Percentiles rank a stretch among this genome's conserved stretches.
These are phyloP conservation scores for Nannospalax galili DNA, from an alignment of 2,113 vertebrate genomes.

Conservation along the genomic window DNA sequence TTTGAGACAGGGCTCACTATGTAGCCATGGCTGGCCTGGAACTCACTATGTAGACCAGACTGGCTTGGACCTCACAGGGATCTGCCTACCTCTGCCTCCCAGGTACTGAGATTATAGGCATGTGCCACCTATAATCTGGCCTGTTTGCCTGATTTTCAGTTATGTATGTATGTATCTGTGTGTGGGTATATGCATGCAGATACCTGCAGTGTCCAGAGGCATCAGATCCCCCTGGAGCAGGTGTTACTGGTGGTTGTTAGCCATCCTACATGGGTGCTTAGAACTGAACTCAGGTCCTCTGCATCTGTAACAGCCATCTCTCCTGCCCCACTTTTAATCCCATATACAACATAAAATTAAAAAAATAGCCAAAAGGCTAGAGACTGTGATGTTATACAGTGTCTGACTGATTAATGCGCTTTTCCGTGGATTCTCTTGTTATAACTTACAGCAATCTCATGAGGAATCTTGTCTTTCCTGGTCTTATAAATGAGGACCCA, in stretches of 20 bases:
- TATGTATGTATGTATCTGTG: not conserved
- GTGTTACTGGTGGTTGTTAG: not conserved
- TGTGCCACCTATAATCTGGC: too few relatives aligned
- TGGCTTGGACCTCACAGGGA: too few relatives aligned
- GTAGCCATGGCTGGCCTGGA: too few relatives aligned
- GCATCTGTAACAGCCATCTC: too few relatives aligned
- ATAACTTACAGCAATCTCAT: not conserved
- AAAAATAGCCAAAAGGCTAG: not conserved
- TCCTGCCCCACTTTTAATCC: not conserved
- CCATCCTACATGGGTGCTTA: not conserved
- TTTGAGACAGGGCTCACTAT: too few relatives aligned
- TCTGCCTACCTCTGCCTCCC: too few relatives aligned
- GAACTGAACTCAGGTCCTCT: not conserved
- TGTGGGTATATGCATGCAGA: not conserved
- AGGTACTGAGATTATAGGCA: too few relatives aligned
- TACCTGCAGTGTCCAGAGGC: not conserved
- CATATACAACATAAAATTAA: not conserved
- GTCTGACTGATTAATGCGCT: not conserved
- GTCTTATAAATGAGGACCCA: not conserved
- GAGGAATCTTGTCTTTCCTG: not conserved
- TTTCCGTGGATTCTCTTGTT: not conserved
- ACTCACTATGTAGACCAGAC: too few relatives aligned
- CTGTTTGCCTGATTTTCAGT: too few relatives aligned
- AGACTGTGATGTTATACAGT: not conserved
- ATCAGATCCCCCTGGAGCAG: not conserved